Evolutionary conservation across 2,888 invertebrate species (phyloP).

Genomic region (Serrognathus titanus): DNA sequence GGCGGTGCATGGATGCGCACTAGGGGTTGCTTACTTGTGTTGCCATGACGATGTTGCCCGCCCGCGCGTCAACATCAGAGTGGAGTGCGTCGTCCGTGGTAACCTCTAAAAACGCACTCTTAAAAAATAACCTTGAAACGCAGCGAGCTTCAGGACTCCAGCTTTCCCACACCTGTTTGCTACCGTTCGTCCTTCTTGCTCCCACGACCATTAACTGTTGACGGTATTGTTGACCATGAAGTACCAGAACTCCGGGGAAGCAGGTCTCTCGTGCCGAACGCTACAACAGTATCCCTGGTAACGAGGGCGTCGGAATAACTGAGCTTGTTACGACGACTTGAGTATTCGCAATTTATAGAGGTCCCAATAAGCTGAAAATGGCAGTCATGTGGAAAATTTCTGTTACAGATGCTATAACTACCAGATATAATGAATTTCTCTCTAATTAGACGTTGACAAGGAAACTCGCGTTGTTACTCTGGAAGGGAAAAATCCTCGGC

Average conservation of each 20-base stretch:
- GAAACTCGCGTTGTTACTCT: constrained; percentile 19
- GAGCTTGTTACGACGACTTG: constrained; percentile 37
- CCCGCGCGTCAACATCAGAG: constrained; percentile 43
- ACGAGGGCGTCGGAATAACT: constrained; percentile 28
- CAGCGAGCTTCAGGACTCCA: constrained; percentile 2
- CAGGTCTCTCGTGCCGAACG: neutral
- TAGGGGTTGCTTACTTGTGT: constrained; percentile 40
- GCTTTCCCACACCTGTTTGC: constrained; percentile 3
- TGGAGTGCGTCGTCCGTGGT: constrained; percentile 45
- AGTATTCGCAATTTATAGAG: constrained; percentile 33
- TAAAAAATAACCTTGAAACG: constrained; percentile 29
- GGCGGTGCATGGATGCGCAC: constrained; percentile 47
- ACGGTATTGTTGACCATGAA: constrained; percentile 3
- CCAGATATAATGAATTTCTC: constrained; percentile 39
- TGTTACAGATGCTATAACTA: constrained; percentile 41
- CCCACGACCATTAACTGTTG: neutral
- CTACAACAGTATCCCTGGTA: constrained; percentile 17
- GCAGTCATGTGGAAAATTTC: constrained; percentile 41
- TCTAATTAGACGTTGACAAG: constrained; percentile 36
- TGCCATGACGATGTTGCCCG: constrained; percentile 42
- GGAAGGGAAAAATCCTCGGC: too few relatives aligned
- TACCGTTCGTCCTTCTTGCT: neutral
- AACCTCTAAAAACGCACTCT: constrained; percentile 32
- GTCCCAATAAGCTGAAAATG: constrained; percentile 34
- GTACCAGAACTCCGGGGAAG: neutral